These are phyloP conservation scores for Yponomeuta evonymella DNA, from an alignment of 2,888 invertebrate genomes.

Conservation along the genomic window DNA sequence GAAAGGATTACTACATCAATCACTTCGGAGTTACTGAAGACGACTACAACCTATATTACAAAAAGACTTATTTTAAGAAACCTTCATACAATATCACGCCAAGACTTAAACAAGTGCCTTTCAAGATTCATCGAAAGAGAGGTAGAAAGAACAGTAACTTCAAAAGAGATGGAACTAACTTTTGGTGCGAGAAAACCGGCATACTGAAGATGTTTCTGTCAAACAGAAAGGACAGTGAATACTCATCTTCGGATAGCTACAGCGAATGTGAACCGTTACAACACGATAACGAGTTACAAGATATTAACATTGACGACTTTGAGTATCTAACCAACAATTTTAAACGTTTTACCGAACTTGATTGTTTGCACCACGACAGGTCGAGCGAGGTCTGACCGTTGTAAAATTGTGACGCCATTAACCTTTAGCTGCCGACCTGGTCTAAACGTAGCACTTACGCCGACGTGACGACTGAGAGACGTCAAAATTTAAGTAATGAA, in stretches of 20 bases:
- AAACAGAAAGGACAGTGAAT: slow-evolving; percentile 54
- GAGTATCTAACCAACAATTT: slow-evolving; percentile 5
- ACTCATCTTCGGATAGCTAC: slow-evolving; percentile 63
- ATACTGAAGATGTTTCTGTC: slow-evolving; percentile 56
- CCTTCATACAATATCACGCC: slow-evolving; percentile 40
- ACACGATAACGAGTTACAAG: background rate
- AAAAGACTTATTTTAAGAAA: slow-evolving; percentile 37
- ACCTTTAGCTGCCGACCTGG: too few species aligned
- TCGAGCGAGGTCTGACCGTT: slow-evolving; percentile 27
- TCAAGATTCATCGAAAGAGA: slow-evolving; percentile 59
- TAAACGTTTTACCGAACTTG: background rate
- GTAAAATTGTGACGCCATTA: slow-evolving; percentile 4
- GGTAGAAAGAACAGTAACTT: slow-evolving; percentile 35
- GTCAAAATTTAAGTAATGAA: too few species aligned
- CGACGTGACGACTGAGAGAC: too few species aligned
- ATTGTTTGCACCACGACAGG: slow-evolving; percentile 14
- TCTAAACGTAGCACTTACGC: too few species aligned
- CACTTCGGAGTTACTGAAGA: slow-evolving; percentile 62
- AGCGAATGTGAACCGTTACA: slow-evolving; percentile 51
- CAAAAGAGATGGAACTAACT: slow-evolving; percentile 39
- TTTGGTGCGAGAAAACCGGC: slow-evolving; percentile 57
- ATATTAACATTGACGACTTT: background rate
- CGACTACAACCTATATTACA: slow-evolving; percentile 52
- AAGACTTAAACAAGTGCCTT: slow-evolving; percentile 62
- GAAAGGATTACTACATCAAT: slow-evolving; percentile 60